Evolutionary conservation across 2,888 invertebrate genomes (phyloP).

Genomic region (Drosophila falleni): DNA sequence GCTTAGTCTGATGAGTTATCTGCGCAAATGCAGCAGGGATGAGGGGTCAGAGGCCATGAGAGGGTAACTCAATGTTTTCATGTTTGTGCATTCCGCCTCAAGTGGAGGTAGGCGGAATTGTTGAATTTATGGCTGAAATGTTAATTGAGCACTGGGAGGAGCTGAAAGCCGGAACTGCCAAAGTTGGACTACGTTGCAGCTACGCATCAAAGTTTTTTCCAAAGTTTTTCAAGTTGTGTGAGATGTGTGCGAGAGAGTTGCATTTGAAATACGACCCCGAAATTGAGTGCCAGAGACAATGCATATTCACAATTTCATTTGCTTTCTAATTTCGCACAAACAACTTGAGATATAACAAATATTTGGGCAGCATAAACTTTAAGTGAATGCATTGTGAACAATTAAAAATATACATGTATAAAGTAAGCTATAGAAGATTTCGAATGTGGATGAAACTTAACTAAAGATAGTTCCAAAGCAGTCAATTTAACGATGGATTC

Average conservation of each 20-base stretch:
- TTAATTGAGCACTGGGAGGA: slow-evolving; percentile 67
- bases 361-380: slow-evolving; percentile 4
- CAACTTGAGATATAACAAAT: neutral
- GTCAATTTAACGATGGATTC: neutral
- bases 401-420: slow-evolving; percentile 7
- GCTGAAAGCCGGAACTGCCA: slow-evolving; percentile 32
- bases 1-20: slow-evolving; percentile 79
- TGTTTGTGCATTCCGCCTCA: neutral
- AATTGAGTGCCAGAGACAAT: slow-evolving; percentile 26
- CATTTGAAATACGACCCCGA: slow-evolving; percentile 26
- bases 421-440: neutral
- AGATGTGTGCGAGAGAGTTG: slow-evolving; percentile 9
- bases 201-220: slow-evolving; percentile 26
- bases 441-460: neutral
- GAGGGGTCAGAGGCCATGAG: neutral
- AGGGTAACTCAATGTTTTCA: neutral
- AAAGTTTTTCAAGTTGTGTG: slow-evolving; percentile 10
- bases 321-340: slow-evolving; percentile 11
- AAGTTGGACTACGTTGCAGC: slow-evolving; percentile 36
- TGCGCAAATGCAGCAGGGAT: slow-evolving; percentile 64
- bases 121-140: slow-evolving; percentile 73
- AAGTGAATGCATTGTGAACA: slow-evolving; percentile 11
- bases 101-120: slow-evolving; percentile 56
- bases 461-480: neutral
- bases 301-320: slow-evolving; percentile 27